phyloP scores from a whole-genome alignment of 2,113 vertebrate genomes.

The Synchiropus splendidus region DNA sequence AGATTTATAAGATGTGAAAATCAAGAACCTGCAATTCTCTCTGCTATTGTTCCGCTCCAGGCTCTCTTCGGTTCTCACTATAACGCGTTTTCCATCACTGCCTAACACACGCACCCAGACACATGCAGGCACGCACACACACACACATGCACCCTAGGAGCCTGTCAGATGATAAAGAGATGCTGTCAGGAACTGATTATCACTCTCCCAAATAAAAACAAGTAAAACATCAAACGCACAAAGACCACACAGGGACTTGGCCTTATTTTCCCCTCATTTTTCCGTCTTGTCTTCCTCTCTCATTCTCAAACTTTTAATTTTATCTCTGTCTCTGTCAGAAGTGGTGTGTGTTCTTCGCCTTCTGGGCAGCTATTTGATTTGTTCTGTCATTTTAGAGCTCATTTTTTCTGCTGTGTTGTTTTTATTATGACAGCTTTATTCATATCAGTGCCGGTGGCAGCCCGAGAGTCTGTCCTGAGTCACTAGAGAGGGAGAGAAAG shows the following conservation, averaged over 20 bases:
- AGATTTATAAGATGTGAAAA: constrained; percentile 54
- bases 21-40: constrained; percentile 32
- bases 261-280: constrained; percentile 23
- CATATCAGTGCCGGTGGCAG: constrained; percentile 44
- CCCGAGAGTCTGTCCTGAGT: constrained; percentile 23
- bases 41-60: constrained; percentile 45
- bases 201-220: constrained; percentile 47
- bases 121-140: constrained; percentile 1
- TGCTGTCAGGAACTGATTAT: constrained; percentile 49
- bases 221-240: constrained; percentile 41
- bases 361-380: constrained; percentile 42
- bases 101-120: constrained; percentile 5
- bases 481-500: constrained; percentile 18
- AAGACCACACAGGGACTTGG: constrained; percentile 38
- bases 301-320: constrained; percentile 13
- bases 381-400: constrained; percentile 46
- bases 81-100: constrained; percentile 32
- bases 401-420: constrained; percentile 47
- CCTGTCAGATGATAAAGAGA: constrained; percentile 53
- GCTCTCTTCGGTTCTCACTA: constrained; percentile 33
- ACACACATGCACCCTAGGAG: constrained; percentile 14
- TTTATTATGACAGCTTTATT: constrained; percentile 53
- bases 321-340: constrained; percentile 21
- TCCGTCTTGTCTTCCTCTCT: constrained; percentile 5
- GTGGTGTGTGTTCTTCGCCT: constrained; percentile 14